These are phyloP conservation scores for Thumatha senex DNA, from an alignment of 2,888 invertebrate species.

Conservation along the genomic window DNA sequence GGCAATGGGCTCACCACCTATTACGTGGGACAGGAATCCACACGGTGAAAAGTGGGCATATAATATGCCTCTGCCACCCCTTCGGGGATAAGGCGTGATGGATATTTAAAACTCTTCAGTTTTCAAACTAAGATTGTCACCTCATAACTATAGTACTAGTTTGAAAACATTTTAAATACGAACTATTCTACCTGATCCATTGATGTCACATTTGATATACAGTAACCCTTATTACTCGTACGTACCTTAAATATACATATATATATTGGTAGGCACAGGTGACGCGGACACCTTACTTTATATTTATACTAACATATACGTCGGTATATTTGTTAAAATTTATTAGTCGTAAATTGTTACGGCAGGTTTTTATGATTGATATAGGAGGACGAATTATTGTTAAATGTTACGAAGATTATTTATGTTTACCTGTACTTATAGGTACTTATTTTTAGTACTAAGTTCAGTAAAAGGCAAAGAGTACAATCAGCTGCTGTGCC, in stretches of 20 bases:
- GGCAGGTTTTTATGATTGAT: slow-evolving; percentile 11
- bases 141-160: no score
- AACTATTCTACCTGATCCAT: no score
- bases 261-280: slow-evolving; percentile 18
- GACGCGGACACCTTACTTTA: slow-evolving; percentile 9
- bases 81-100: no score
- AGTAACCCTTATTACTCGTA: neutral
- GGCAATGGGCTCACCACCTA: no score
- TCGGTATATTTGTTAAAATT: slow-evolving; percentile 5
- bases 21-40: no score
- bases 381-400: slow-evolving; percentile 1
- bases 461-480: neutral
- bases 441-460: neutral
- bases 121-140: no score
- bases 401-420: neutral
- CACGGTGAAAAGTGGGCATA: no score
- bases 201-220: slow-evolving; percentile 9
- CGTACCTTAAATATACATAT: neutral
- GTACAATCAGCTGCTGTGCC: neutral
- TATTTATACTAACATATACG: slow-evolving; percentile 12
- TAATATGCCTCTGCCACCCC: no score
- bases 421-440: neutral
- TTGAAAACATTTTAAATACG: no score
- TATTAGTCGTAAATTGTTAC: slow-evolving; percentile 8
- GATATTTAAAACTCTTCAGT: no score